Base-by-base conservation (phyloP, 2,888 invertebrate species). In the Apodemia mormo region DNA sequence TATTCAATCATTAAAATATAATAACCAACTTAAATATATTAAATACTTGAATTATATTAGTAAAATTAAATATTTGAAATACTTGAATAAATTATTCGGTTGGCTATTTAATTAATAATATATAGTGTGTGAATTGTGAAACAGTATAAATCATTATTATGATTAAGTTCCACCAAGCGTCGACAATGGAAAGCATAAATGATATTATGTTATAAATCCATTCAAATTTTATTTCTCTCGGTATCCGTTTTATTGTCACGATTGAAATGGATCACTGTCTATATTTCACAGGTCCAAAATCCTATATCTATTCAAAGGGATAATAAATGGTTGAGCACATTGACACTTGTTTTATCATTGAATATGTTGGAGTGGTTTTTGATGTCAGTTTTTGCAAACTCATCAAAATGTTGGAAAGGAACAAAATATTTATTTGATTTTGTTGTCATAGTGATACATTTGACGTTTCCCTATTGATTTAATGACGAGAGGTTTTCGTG, bases 301-400 rank as follows among this genome's bases (percentile, higher is more conserved):
- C 56, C 58, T 12, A 22, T 54, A 22, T 22, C 54, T 56, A 40
- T 67, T 67, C 52, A 52, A 56, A 56, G 67, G 12, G 66, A 45
- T 49, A 67, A 61, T 61, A 61, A 61, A 61, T 61, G 61, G 61
- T 29, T 30, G 56, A 30, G 14, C 61, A 14, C 61, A 61, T 61
- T 33, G 12, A 58, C 58, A 29, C 58, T 58, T 58, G 30, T 58
- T 58, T 58, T 10, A 58, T 58, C 29, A 29, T 45, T 58, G 58
- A 58, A 58, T 58, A 58, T 30, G 58, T 58, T 58, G n/a, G 58
- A 29, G 58, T 30, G 58, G 10, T 30, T 58, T 58, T 29, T 58
- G 22, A 10, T 58, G 58, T 58, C 22, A 22, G 22, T 10, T 58
- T 58, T 58, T 29, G 58, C 58, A 29, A 29, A 58, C 10, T 58